A percentile compares a stretch with the other conserved stretches of the same genome.
These are phyloP conservation scores for Varanus komodoensis DNA, from an alignment of 2,113 vertebrate species.

Conservation along the genomic window DNA sequence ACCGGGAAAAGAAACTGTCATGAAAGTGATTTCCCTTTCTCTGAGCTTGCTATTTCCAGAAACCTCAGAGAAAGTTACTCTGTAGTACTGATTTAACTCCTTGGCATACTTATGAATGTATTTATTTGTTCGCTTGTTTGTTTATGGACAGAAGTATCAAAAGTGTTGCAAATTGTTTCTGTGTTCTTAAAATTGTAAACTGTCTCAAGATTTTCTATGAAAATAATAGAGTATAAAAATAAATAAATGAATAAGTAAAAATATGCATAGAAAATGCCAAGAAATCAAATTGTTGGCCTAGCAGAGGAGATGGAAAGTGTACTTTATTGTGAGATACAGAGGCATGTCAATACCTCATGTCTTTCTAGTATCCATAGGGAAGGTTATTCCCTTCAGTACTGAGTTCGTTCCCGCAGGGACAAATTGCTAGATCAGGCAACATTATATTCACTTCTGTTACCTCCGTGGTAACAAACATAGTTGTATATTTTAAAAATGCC, in stretches of 20 bases:
- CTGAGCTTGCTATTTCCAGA: neutral
- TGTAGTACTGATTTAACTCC: neutral
- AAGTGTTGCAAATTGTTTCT: too few species aligned
- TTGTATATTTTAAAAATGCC: neutral
- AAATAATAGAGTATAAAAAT: too few species aligned
- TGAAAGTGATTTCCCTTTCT: neutral
- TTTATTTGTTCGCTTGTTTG: neutral
- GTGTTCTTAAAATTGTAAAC: too few species aligned
- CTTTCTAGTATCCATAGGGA: neutral
- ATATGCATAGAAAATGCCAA: neutral
- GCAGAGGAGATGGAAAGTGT: neutral
- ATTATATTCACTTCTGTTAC: neutral
- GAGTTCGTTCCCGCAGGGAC: neutral
- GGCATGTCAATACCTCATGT: neutral
- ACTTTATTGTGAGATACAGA: neutral
- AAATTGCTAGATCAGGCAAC: neutral
- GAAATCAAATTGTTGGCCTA: neutral
- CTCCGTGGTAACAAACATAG: neutral
- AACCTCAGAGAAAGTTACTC: neutral
- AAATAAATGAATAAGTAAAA: too few species aligned
- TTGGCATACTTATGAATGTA: neutral
- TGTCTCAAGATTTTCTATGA: too few species aligned
- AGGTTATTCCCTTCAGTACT: neutral
- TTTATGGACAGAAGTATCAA: neutral
- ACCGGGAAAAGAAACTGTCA: neutral